Evolutionary conservation across 2,113 vertebrate genomes (phyloP), one percentile per base, ranked within the genome.

Genomic region (Brachirus orientalis): DNA sequence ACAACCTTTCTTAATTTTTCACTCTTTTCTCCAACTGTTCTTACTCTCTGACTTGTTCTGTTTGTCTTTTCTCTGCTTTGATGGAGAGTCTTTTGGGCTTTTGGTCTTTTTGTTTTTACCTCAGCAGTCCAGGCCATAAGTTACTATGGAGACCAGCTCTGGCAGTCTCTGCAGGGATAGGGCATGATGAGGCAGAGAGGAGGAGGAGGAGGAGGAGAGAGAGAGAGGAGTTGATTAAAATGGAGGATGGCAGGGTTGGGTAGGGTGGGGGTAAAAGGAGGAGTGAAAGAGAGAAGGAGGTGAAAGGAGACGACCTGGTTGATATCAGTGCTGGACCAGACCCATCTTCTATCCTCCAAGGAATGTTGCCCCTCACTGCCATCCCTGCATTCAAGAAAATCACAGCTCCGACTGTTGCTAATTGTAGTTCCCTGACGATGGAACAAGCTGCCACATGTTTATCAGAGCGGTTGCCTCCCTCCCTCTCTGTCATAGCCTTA

Each of bases 131-230:
- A 63, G 45, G 59, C 83, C 84, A n/a, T 55, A 63, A 61, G 84
- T 91, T 79, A 63, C 86, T 87, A 90, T 87, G 82, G 90, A 70
- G 77, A 92, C 84, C 13, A 61, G 79, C 71, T 69, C 68, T 72
- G 69, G 83, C 67, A 81, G 77, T 71, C 14, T 62, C 52, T 47
- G 43, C 54, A 56, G 69, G 80, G 75, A 73, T 52, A 45, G 65
- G 36, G 43, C 12, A 51, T 57, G 56, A 62, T 60, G 56, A 63
- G 62, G 65, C 40, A 63, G 41, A 51, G 22, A 41, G 33, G 47
- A 67, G 58, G 40, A 69, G 56, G 63, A 41, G 67, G 72, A 65
- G 57, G 56, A 63, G 63, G 64, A 68, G 44, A 59, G 41, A 43
- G 18, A 41, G 33, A 47, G 65, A 59, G 43, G 64, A 53, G 63